phyloP scores from a whole-genome alignment of 2,888 invertebrate species.

The Brachyopa scutellaris region DNA sequence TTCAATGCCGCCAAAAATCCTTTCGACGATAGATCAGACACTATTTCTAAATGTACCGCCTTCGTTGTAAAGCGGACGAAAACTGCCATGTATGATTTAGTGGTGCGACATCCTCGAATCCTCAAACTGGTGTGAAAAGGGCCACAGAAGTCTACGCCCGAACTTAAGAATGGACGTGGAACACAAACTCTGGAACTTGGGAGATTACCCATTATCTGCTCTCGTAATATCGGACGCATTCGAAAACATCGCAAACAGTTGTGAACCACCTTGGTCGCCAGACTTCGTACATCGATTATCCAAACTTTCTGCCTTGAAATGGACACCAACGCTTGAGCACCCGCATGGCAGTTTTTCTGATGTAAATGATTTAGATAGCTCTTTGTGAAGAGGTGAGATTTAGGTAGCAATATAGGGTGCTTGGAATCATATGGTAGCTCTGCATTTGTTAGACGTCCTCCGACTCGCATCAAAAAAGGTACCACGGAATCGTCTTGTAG shows the following conservation, averaged over 20 bases:
- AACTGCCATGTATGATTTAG: slow-evolving; percentile 48
- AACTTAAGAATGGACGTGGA: slow-evolving; percentile 32
- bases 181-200: slow-evolving; percentile 33
- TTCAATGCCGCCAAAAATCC: background rate
- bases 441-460: slow-evolving; percentile 74
- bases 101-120: background rate
- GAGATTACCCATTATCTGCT: slow-evolving; percentile 59
- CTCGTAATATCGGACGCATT: slow-evolving; percentile 19
- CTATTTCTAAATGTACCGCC: slow-evolving; percentile 62
- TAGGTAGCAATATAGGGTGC: slow-evolving; percentile 75
- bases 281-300: too few relatives aligned
- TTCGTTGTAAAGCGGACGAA: too few relatives aligned
- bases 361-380: slow-evolving; percentile 30
- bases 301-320: slow-evolving; percentile 17
- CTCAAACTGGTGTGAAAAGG: slow-evolving; percentile 3
- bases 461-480: slow-evolving; percentile 72
- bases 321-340: slow-evolving; percentile 44
- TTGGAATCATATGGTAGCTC: slow-evolving; percentile 68
- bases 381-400: slow-evolving; percentile 47
- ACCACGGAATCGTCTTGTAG: slow-evolving; percentile 45
- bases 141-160: slow-evolving; percentile 41
- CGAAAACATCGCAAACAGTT: too few relatives aligned
- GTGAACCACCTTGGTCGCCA: slow-evolving; percentile 30
- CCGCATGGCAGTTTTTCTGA: slow-evolving; percentile 32
- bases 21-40: background rate